A percentile compares a stretch with the other conserved stretches of the same genome.
Evolutionary conservation across 2,113 vertebrate species (phyloP).

Genomic region (Carettochelys insculpta): DNA sequence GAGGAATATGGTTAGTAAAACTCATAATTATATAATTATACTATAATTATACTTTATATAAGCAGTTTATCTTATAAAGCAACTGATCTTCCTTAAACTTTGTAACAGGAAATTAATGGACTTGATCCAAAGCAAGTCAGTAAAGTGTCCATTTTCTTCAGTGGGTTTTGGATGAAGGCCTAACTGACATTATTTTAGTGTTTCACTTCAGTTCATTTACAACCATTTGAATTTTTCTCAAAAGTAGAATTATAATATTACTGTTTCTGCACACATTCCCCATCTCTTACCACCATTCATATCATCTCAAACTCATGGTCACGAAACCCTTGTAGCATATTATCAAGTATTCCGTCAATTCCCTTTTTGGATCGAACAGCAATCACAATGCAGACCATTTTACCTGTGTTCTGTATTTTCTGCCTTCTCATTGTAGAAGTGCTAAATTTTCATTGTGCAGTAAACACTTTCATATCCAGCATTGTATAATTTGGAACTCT

Average conservation of each 20-base stretch:
- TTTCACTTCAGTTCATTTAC: neutral
- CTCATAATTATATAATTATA: neutral
- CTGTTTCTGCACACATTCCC: neutral
- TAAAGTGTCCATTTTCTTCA: neutral
- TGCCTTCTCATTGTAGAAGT: neutral
- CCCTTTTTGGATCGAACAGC: neutral
- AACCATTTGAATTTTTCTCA: conserved; percentile 12
- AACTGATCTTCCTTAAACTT: neutral
- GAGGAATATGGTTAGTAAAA: neutral
- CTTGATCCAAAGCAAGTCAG: neutral
- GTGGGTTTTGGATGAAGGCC: neutral
- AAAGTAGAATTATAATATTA: conserved; percentile 24
- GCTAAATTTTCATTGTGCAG: neutral
- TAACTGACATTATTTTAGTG: neutral
- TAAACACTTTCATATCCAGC: too few relatives aligned
- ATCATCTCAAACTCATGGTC: neutral
- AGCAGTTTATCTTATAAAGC: neutral
- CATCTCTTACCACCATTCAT: neutral
- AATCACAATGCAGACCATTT: neutral
- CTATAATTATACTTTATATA: too few relatives aligned
- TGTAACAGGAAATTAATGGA: neutral
- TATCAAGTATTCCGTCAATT: neutral
- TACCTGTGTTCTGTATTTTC: neutral
- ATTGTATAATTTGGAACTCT: too few relatives aligned
- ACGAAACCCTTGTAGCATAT: neutral